phyloP scores from a whole-genome alignment of 1,140 invertebrate genomes.

The Drepana arcuata region DNA sequence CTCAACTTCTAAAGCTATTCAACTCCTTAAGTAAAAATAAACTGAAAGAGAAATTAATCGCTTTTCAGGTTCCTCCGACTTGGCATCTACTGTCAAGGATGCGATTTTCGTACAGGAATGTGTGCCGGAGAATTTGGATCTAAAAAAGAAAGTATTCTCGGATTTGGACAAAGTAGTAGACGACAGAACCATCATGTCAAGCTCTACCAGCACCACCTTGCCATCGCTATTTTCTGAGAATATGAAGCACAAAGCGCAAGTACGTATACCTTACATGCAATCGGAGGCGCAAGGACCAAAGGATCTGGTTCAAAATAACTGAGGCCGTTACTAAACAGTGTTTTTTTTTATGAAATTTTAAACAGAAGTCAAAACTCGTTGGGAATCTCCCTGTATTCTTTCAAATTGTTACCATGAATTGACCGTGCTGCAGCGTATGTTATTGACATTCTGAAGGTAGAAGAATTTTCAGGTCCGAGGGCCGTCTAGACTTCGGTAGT shows the following conservation, averaged over 20 bases:
- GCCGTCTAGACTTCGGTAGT: too few relatives aligned
- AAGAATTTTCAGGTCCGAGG: too few relatives aligned
- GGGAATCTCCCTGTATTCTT: too few relatives aligned
- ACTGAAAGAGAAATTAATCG: too few relatives aligned
- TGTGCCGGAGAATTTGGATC: slow-evolving; percentile 89
- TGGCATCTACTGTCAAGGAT: slow-evolving; percentile 78
- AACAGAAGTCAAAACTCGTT: not conserved
- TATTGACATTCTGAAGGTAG: too few relatives aligned
- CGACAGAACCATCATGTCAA: slow-evolving; percentile 85
- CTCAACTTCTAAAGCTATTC: too few relatives aligned
- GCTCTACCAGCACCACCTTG: slow-evolving; percentile 92
- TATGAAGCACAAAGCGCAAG: slow-evolving; percentile 83
- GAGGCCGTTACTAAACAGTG: not conserved
- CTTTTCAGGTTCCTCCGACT: slow-evolving; percentile 76
- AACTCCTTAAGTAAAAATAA: too few relatives aligned
- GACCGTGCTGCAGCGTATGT: too few relatives aligned
- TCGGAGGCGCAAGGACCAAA: too few relatives aligned
- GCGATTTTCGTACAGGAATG: slow-evolving; percentile 91
- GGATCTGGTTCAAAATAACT: too few relatives aligned
- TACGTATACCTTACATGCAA: too few relatives aligned
- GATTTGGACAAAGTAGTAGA: slow-evolving; percentile 84
- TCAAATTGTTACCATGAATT: too few relatives aligned
- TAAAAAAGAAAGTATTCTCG: slow-evolving; percentile 87
- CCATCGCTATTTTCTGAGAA: slow-evolving; percentile 89
- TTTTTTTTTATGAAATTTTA: not conserved